These are phyloP conservation scores for Papilio xuthus DNA, from an alignment of 1,140 invertebrate species.

Conservation along the genomic window DNA sequence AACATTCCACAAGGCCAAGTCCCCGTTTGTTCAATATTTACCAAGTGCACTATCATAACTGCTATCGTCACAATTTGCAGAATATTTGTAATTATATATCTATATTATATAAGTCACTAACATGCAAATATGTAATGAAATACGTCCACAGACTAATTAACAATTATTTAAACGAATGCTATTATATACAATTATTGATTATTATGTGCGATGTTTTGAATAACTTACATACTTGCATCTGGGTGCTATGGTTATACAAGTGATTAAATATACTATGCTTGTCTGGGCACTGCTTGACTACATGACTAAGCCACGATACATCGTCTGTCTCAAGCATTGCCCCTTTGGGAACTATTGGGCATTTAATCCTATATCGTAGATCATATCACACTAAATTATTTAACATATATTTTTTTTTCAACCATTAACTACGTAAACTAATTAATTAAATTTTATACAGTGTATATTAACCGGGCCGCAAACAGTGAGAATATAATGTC, in stretches of 20 bases:
- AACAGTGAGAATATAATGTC: constrained; percentile 63
- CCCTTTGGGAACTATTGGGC: constrained; percentile 81
- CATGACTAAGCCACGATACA: constrained; percentile 34
- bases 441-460: constrained; percentile 66
- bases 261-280: constrained; percentile 78
- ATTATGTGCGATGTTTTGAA: constrained; percentile 69
- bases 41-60: constrained; percentile 78
- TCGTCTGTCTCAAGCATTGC: constrained; percentile 62
- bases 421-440: constrained; percentile 81
- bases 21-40: constrained; percentile 76
- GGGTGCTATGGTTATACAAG: constrained; percentile 80
- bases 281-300: constrained; percentile 64
- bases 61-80: constrained; percentile 77
- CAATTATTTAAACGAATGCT: constrained; percentile 74
- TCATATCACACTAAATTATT: constrained; percentile 81
- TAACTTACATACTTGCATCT: constrained; percentile 81
- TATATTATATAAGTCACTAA: constrained; percentile 82
- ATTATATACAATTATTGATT: constrained; percentile 66
- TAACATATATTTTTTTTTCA: constrained; percentile 79
- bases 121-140: constrained; percentile 81
- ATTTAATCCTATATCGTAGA: constrained; percentile 81
- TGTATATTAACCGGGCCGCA: constrained; percentile 77
- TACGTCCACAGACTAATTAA: constrained; percentile 74
- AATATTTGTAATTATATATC: constrained; percentile 80
- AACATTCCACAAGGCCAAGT: constrained; percentile 82